These are phyloP conservation scores for Diadumene lineata DNA, from an alignment of 92 coral and sea anemone genomes.

Conservation along the genomic window DNA sequence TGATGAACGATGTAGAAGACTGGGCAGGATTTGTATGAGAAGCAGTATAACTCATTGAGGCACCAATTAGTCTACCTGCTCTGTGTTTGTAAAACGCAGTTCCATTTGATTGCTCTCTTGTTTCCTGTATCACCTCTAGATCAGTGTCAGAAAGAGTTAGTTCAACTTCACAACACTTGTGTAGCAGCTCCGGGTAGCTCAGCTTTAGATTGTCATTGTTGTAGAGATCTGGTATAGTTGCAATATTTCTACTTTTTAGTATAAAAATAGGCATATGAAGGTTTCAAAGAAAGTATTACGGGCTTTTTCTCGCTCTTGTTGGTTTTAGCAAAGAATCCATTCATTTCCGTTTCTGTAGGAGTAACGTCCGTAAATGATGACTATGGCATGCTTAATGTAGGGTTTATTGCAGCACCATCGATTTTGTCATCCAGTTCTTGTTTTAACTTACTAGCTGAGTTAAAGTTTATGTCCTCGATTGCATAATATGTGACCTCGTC, in stretches of 20 bases:
- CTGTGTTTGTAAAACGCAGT: conserved; percentile 64
- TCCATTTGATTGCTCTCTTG: conserved; percentile 41
- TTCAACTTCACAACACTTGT: conserved; percentile 37
- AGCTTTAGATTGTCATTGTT: conserved; percentile 51
- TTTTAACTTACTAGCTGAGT: too few species aligned
- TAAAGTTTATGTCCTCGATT: too few species aligned
- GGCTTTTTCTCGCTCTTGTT: conserved; percentile 56
- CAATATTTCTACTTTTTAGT: conserved; percentile 44
- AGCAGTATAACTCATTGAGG: conserved; percentile 56
- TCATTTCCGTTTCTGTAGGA: conserved; percentile 1
- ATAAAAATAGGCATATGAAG: conserved; percentile 46
- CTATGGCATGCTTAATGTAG: too few species aligned
- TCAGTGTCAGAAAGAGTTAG: conserved; percentile 43
- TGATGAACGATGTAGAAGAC: conserved; percentile 58
- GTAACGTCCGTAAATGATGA: background rate
- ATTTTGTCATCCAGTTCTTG: too few species aligned
- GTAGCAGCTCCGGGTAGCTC: conserved; percentile 49
- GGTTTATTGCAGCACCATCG: too few species aligned
- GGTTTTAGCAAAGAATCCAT: conserved; percentile 3
- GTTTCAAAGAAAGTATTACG: conserved; percentile 46
- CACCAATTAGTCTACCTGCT: conserved; percentile 69
- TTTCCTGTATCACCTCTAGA: conserved; percentile 45
- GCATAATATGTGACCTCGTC: too few species aligned
- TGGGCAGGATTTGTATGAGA: conserved; percentile 61
- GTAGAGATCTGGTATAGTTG: conserved; percentile 50